Evolutionary conservation across 1,140 invertebrate species (phyloP).

Genomic region (Diploscapter pachys): DNA sequence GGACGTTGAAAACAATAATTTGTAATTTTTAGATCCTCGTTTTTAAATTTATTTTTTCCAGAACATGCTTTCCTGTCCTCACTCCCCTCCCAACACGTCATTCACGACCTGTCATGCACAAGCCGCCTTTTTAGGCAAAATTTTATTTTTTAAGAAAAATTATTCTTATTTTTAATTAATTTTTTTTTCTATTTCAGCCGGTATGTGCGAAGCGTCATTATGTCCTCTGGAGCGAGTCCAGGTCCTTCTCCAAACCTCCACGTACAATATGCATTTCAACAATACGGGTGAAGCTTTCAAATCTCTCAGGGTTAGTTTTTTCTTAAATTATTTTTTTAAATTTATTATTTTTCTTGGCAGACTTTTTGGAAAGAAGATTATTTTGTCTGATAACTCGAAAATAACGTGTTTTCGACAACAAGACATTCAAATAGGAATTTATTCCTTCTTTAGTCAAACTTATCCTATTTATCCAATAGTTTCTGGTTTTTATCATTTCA

Average conservation of each 20-base stretch:
- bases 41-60: constrained; percentile 7
- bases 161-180: neutral
- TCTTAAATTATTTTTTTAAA: neutral
- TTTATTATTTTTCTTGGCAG: too few relatives aligned
- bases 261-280: constrained; percentile 77
- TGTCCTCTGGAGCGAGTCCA: constrained; percentile 93
- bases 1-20: too few relatives aligned
- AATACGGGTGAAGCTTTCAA: constrained; percentile 83
- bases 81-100: constrained; percentile 31
- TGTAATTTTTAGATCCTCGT: neutral
- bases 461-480: too few relatives aligned
- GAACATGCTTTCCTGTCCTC: constrained; percentile 63
- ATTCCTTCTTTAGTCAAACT: too few relatives aligned
- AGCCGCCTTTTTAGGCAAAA: constrained; percentile 50
- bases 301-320: constrained; percentile 17
- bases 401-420: too few relatives aligned
- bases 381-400: too few relatives aligned
- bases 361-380: too few relatives aligned
- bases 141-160: too few relatives aligned
- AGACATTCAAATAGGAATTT: too few relatives aligned
- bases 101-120: constrained; percentile 45
- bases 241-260: constrained; percentile 81
- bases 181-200: constrained; percentile 64
- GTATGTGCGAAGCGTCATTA: constrained; percentile 79
- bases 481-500: too few relatives aligned